These are phyloP conservation scores for Lasaia peninsularis DNA, from an alignment of 1,140 invertebrate species.

Conservation along the genomic window DNA sequence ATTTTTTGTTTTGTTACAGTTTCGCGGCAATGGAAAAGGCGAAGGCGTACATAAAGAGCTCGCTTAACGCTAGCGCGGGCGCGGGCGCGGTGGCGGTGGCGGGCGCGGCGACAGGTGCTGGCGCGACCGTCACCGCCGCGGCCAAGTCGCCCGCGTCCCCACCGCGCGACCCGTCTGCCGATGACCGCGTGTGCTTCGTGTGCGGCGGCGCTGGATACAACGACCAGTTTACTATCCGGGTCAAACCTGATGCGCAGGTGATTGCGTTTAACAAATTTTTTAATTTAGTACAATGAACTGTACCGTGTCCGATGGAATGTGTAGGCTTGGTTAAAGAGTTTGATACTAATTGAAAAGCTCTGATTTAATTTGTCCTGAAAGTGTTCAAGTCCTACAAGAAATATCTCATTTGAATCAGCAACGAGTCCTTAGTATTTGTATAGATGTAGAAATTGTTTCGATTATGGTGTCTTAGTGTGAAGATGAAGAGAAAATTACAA, in stretches of 20 bases:
- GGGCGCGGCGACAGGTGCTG: conserved; percentile 20
- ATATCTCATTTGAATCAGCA: too few relatives aligned
- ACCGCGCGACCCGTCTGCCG: conserved; percentile 35
- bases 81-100: conserved; percentile 17
- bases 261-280: neutral
- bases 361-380: too few relatives aligned
- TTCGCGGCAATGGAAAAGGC: conserved; percentile 79
- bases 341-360: too few relatives aligned
- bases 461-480: too few relatives aligned
- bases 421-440: too few relatives aligned
- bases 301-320: too few relatives aligned
- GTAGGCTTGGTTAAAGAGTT: too few relatives aligned
- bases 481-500: too few relatives aligned
- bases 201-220: conserved; percentile 87
- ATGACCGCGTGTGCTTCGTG: conserved; percentile 86
- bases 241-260: conserved; percentile 79
- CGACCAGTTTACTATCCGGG: conserved; percentile 83
- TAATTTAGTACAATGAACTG: neutral
- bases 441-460: too few relatives aligned
- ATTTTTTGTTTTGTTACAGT: conserved; percentile 33
- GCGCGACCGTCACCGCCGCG: neutral
- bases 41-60: conserved; percentile 80
- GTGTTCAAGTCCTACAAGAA: too few relatives aligned
- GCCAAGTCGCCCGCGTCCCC: conserved; percentile 30
- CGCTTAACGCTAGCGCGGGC: conserved; percentile 49